Conservation (phyloP, 2,888 invertebrate species). For the Himalopsyche japonica region DNA sequence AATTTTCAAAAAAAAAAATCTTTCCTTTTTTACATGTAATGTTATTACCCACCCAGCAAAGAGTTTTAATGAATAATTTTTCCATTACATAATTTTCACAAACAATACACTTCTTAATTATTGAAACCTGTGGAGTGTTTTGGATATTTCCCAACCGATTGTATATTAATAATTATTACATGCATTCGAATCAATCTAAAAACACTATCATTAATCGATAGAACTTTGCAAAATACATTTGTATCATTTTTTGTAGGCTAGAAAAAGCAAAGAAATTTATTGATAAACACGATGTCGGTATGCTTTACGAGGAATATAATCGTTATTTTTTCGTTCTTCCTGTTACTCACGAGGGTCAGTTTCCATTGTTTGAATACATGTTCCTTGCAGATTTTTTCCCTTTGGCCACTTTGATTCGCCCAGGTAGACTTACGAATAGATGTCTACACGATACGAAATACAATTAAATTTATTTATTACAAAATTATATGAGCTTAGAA, state of each 20-base stretch:
- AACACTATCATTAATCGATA: background rate
- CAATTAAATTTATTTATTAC: too few species aligned
- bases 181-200: background rate
- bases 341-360: slow-evolving; percentile 34
- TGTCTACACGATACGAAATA: background rate
- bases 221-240: background rate
- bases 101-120: too few species aligned
- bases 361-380: slow-evolving; percentile 26
- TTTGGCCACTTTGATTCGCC: slow-evolving; percentile 16
- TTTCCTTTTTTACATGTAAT: too few species aligned
- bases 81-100: too few species aligned
- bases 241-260: slow-evolving; percentile 10
- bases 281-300: slow-evolving; percentile 27
- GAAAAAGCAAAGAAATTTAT: slow-evolving; percentile 17
- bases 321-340: slow-evolving; percentile 34
- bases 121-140: too few species aligned
- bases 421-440: slow-evolving; percentile 12
- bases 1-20: too few species aligned
- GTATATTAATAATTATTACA: too few species aligned
- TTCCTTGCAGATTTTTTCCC: slow-evolving; percentile 8
- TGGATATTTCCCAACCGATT: too few species aligned
- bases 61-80: too few species aligned
- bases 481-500: too few species aligned
- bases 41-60: too few species aligned
- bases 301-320: slow-evolving; percentile 24